Base-by-base conservation (phyloP, 2,888 invertebrate species). In the Drosophila parthenogenetica region DNA sequence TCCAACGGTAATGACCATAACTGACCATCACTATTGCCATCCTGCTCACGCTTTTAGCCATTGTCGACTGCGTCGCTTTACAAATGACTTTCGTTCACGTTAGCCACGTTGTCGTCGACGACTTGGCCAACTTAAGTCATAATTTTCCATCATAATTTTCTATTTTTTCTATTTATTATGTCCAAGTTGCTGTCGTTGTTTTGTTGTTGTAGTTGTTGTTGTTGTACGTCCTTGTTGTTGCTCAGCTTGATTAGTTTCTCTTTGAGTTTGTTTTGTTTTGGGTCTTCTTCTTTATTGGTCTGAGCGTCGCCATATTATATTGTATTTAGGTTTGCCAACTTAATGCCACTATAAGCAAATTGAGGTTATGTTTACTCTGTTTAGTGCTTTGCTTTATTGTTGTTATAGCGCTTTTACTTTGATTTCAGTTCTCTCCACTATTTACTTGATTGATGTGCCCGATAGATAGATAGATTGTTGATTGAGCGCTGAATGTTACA, bases 91-190 rank as follows among this genome's bases (percentile, higher is more conserved):
- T 74, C 51, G 72, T 75, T 73, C 79, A 81, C 79, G 81, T 79
- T 72, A 81, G 68, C 55, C 42, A n/a, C 46, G 54, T 40, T 54
- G 48, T 39, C 39, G 48, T 58, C 68, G 73, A 55, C 72, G 40
- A 51, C 77, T 53, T 69, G 42, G 68, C 70, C 70, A 74, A 77
- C 77, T 81, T 67, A 79, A 77, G 79, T 84, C 82, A 79, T 81
- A 84, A 85, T 82, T 84, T 85, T 84, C 79, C 77, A 81, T 84
- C 70, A 79, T 82, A 79, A 82, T 82, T 82, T 79, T 79, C 70
- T 65, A 72, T 78, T 67, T 57, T 71, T 79, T 68, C 73, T 70
- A 79, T 82, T 81, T 81, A 71, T 84, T 84, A 67, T 68, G 71
- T 58, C 58, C 73, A 68, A 61, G 71, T 76, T 79, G 48, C 72